Conservation (phyloP, 2,113 vertebrate genomes). For the Dromaius novaehollandiae region DNA sequence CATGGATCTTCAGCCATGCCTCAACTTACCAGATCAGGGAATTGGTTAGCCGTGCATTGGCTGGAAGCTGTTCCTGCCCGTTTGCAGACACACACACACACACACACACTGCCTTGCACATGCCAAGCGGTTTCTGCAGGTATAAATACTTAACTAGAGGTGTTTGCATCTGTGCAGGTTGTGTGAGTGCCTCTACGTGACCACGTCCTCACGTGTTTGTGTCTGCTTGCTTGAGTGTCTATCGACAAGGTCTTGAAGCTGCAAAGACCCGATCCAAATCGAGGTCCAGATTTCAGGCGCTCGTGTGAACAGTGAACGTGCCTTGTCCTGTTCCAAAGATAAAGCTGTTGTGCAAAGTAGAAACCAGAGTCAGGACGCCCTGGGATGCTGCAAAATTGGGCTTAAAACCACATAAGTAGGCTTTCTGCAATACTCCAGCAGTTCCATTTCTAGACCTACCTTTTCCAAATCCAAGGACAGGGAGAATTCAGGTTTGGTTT, state of each 20-base stretch:
- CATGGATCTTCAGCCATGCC: not conserved
- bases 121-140: not conserved
- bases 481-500: not conserved
- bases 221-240: not conserved
- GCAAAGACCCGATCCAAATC: not conserved
- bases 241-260: not conserved
- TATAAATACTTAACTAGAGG: not conserved
- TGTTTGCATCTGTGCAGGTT: not conserved
- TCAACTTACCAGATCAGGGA: not conserved
- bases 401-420: not conserved
- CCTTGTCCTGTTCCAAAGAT: not conserved
- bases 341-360: not conserved
- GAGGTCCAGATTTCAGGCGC: not conserved
- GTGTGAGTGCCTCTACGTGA: not conserved
- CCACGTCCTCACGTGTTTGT: no score
- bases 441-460: not conserved
- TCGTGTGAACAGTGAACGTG: not conserved
- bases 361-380: not conserved
- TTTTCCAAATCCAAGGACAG: fast-evolving
- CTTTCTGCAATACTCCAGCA: not conserved
- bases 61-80: no score
- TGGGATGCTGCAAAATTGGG: not conserved
- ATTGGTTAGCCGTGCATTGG: not conserved
- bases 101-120: no score
- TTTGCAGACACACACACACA: not conserved